Evolutionary conservation across 2,113 vertebrate species (phyloP).

Genomic region (Oreocharis arfaki): DNA sequence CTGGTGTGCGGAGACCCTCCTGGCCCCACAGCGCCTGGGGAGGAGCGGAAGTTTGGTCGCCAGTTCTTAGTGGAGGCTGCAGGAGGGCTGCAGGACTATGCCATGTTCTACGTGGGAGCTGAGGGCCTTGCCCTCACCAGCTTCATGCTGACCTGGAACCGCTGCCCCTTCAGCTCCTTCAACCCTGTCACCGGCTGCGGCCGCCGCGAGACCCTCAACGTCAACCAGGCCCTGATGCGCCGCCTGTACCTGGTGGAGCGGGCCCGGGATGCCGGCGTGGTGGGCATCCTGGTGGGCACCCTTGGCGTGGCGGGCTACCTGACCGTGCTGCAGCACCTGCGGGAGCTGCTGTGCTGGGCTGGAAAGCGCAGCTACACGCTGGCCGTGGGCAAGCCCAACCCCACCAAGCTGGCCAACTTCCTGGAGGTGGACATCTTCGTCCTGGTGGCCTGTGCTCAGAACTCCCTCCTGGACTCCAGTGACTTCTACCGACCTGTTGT

Average conservation of each 20-base stretch:
- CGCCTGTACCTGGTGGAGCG: slow-evolving; percentile 89
- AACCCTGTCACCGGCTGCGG: slow-evolving; percentile 73
- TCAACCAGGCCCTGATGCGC: slow-evolving; percentile 84
- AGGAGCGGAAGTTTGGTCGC: slow-evolving; percentile 78
- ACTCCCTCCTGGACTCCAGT: slow-evolving; percentile 82
- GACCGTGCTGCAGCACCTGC: slow-evolving; percentile 82
- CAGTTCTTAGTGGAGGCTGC: slow-evolving; percentile 63
- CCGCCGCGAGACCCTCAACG: slow-evolving; percentile 72
- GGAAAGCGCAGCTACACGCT: slow-evolving; percentile 93
- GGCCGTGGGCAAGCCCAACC: slow-evolving; percentile 89
- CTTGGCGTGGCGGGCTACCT: slow-evolving; percentile 83
- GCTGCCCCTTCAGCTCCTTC: slow-evolving; percentile 83
- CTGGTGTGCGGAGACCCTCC: slow-evolving; percentile 59
- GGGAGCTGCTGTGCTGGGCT: slow-evolving; percentile 72
- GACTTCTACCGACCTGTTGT: slow-evolving; percentile 87
- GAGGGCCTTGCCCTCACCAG: slow-evolving; percentile 82
- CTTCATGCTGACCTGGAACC: slow-evolving; percentile 93
- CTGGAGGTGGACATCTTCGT: slow-evolving; percentile 92
- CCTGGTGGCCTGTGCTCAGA: slow-evolving; percentile 89
- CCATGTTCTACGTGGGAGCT: slow-evolving; percentile 86
- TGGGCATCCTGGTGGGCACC: slow-evolving; percentile 92
- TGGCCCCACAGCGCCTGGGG: rapidly evolving
- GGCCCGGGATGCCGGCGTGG: slow-evolving; percentile 86
- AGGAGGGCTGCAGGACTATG: slow-evolving; percentile 71
- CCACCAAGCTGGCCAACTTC: slow-evolving; percentile 94